Base-by-base conservation (phyloP, 2,888 invertebrate genomes). In the Mesorhabditis belari region DNA sequence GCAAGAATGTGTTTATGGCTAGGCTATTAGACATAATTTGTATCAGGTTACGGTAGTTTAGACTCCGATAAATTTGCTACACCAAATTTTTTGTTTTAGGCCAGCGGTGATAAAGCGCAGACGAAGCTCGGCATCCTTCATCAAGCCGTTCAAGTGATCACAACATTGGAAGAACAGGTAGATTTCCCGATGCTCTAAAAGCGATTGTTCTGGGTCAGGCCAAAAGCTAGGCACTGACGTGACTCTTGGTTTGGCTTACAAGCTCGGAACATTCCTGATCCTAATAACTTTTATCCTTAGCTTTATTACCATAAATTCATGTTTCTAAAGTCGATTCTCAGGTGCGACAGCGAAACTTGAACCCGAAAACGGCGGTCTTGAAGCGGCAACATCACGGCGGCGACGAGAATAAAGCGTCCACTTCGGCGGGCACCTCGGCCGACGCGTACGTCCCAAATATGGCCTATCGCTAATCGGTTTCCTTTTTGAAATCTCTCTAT, bases 71-170 rank as follows among this genome's bases (percentile, higher is more conserved):
- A n/a, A n/a, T 24, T 19, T 35, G 23, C 21, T 27, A n/a, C 23
- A 27, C 25, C 23, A 27, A 29, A 27, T 28, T 17, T 51, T 51
- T n/a, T n/a, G n/a, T n/a, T n/a, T 4, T 23, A 4, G n/a, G 55
- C 62, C 27, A 92, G 92, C 85, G 91, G 91, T 64, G 95, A 94
- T 84, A 94, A 96, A 84, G 93, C 93, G 68, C 92, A 95, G 85
- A 98, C 96, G 62, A 96, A 98, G 85, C 87, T 96, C 62, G 94
- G 94, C 74, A 94, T 96, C 74, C 87, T 96, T 70, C 96, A 96
- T 84, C 93, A 94, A 89, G 96, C 96, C 60, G 96, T 96, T 29
- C 92, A 93, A 85, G 93, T 96, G 76, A 96, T 96, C 80, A 95
- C 95, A 88, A 90, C 91, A 55, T 85, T 96, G 71, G 96, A 96